Conservation (phyloP, 2,888 invertebrate genomes). For the Spicauda simplicius region DNA sequence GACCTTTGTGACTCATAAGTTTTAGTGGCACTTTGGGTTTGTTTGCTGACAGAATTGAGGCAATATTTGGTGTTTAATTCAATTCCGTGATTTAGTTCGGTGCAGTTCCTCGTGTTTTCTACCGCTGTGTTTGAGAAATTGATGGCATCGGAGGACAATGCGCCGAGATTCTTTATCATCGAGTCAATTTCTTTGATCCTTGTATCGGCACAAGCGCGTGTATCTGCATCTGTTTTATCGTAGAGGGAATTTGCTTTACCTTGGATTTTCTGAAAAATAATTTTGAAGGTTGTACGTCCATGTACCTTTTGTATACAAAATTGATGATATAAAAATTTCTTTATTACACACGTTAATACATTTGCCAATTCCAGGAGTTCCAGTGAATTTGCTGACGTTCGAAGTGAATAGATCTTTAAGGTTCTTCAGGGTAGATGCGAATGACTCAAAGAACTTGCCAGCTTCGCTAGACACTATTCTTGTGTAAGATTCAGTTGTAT, state of each 20-base stretch:
- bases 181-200: conserved; percentile 9
- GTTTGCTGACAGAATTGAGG: conserved; percentile 4
- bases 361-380: conserved; percentile 8
- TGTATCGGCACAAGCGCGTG: conserved; percentile 7
- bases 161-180: conserved; percentile 15
- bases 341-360: conserved; percentile 16
- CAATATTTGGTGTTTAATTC: conserved; percentile 14
- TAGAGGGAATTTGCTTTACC: conserved; percentile 15
- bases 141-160: conserved; percentile 8
- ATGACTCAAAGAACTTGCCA: not conserved
- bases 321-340: too few relatives aligned
- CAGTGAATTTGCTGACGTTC: not conserved
- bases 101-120: conserved; percentile 18
- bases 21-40: conserved; percentile 1
- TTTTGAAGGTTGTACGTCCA: too few relatives aligned
- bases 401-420: conserved; percentile 2
- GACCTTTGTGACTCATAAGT: conserved; percentile 13
- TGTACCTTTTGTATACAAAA: too few relatives aligned
- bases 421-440: not conserved
- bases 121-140: conserved; percentile 12
- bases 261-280: conserved; percentile 16
- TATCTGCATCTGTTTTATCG: conserved; percentile 17
- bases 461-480: not conserved
- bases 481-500: not conserved
- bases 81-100: conserved; percentile 24